Evolutionary conservation across 2,888 invertebrate genomes (phyloP).

Genomic region (Archaeoteleia sp.): DNA sequence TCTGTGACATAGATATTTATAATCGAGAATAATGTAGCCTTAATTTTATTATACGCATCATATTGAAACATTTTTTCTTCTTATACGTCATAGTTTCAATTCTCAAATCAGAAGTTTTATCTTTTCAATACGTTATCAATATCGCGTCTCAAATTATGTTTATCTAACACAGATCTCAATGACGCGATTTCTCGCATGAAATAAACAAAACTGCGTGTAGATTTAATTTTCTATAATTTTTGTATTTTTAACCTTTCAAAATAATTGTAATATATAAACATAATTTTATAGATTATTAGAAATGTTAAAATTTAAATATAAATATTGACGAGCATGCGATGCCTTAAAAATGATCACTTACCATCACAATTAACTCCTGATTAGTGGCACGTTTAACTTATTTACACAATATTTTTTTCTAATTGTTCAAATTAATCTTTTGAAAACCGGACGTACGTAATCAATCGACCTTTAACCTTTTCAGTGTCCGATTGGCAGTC

Average conservation of each 20-base stretch:
- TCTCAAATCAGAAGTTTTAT: background rate
- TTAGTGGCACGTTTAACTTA: slow-evolving; percentile 13
- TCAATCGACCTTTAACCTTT: slow-evolving; percentile 55
- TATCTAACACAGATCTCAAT: slow-evolving; percentile 16
- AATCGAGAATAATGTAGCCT: background rate
- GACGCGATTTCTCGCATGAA: background rate
- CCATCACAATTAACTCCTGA: no score
- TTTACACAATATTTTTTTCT: slow-evolving; percentile 8
- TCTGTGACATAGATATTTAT: background rate
- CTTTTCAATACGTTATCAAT: background rate
- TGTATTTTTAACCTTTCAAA: background rate
- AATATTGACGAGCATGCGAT: no score
- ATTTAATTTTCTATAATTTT: background rate
- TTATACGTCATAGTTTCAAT: background rate
- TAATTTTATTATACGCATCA: background rate
- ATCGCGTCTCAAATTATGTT: no score
- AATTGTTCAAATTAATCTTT: slow-evolving; percentile 9
- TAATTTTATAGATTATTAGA: background rate
- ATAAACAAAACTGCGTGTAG: background rate
- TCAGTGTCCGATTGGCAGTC: slow-evolving; percentile 78
- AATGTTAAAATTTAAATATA: slow-evolving; percentile 14
- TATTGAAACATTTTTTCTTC: background rate
- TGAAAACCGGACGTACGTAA: slow-evolving; percentile 14
- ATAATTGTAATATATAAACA: background rate
- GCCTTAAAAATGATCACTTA: no score